phyloP scores from a whole-genome alignment of 2,797 vertebrate genomes.

The Euphonia xanthogaster region DNA sequence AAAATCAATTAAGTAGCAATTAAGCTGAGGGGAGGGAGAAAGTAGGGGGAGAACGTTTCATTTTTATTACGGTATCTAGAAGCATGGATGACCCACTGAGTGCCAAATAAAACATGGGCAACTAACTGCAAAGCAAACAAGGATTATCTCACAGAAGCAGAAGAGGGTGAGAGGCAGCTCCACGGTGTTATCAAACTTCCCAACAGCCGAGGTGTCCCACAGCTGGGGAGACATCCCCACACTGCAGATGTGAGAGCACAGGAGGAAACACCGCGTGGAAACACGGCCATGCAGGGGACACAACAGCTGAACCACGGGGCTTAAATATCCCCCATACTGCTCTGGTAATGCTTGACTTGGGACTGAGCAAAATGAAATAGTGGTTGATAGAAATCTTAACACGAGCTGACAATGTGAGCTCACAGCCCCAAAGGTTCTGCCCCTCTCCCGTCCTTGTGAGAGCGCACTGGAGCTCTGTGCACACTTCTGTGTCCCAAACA shows the following conservation, averaged over 20 bases:
- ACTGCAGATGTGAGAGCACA: fast-evolving
- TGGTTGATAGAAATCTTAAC: too few relatives aligned
- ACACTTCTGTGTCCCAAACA: not conserved
- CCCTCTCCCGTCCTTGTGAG: not conserved
- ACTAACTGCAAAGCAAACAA: not conserved
- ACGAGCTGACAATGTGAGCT: fast-evolving
- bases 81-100: fast-evolving
- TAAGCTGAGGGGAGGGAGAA: not conserved
- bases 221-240: too few relatives aligned
- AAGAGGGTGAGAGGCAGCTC: not conserved
- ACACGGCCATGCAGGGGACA: fast-evolving
- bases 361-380: not conserved
- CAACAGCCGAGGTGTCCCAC: not conserved
- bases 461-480: fast-evolving
- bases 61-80: not conserved
- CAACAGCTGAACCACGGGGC: fast-evolving
- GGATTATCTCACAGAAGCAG: not conserved
- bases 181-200: not conserved
- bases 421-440: not conserved
- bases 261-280: fast-evolving
- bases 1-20: not conserved
- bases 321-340: fast-evolving
- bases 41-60: fast-evolving
- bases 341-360: not conserved
- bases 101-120: not conserved